Percentiles rank a stretch among this genome's conserved stretches.
phyloP scores from a whole-genome alignment of 2,888 invertebrate genomes.

The Epinotia demarniana region DNA sequence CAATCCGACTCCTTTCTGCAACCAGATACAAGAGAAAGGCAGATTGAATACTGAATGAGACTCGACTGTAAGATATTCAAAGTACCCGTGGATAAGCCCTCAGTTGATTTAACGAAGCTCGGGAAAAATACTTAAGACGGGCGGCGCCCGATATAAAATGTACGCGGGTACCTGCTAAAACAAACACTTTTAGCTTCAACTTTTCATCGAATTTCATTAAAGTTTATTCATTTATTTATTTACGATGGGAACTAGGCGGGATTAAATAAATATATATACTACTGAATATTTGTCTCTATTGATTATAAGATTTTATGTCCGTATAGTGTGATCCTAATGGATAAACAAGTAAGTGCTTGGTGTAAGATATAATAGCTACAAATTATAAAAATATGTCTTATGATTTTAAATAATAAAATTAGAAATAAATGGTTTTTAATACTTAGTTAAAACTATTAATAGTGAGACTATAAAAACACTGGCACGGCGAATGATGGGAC shows the following conservation, averaged over 20 bases:
- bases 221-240: not conserved
- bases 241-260: not conserved
- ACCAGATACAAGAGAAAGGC: conserved; percentile 38
- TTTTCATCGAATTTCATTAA: conserved; percentile 9
- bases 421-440: too few relatives aligned
- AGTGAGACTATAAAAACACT: too few relatives aligned
- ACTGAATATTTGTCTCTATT: too few relatives aligned
- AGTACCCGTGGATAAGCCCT: conserved; percentile 39
- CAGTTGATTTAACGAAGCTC: conserved; percentile 41
- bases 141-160: conserved; percentile 31
- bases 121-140: conserved; percentile 35
- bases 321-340: too few relatives aligned
- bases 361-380: too few relatives aligned
- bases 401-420: too few relatives aligned
- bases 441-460: too few relatives aligned
- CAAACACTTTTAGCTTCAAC: conserved; percentile 28
- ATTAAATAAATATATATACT: too few relatives aligned
- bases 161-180: conserved; percentile 27
- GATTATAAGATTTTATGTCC: too few relatives aligned
- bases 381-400: too few relatives aligned
- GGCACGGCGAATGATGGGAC: too few relatives aligned
- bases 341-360: too few relatives aligned
- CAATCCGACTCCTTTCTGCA: conserved; percentile 24
- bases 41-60: conserved; percentile 44
- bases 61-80: conserved; percentile 42